These are phyloP conservation scores for Pheosia gnoma DNA, from an alignment of 2,888 invertebrate species.

Conservation along the genomic window DNA sequence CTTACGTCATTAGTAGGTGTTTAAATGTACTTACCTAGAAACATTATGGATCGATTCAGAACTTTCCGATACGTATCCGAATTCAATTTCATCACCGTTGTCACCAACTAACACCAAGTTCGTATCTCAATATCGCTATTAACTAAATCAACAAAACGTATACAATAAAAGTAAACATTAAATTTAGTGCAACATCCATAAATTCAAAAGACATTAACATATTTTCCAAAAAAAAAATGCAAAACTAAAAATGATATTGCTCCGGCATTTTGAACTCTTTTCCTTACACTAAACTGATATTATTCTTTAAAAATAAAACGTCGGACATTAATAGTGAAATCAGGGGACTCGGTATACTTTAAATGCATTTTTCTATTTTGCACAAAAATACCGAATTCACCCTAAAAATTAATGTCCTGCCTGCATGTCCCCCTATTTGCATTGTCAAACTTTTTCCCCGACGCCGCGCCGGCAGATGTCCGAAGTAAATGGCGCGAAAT, in stretches of 20 bases:
- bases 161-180: not conserved
- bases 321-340: constrained; percentile 76
- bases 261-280: constrained; percentile 44
- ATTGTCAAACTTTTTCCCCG: constrained; percentile 76
- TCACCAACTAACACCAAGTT: too few relatives aligned
- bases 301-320: constrained; percentile 32
- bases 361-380: constrained; percentile 78
- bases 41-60: too few relatives aligned
- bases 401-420: constrained; percentile 79
- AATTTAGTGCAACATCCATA: constrained; percentile 22
- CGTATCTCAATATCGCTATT: too few relatives aligned
- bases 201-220: constrained; percentile 59
- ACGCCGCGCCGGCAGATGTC: constrained; percentile 67
- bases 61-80: too few relatives aligned
- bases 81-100: too few relatives aligned
- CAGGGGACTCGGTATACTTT: constrained; percentile 78
- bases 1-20: too few relatives aligned
- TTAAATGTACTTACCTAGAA: too few relatives aligned
- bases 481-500: constrained; percentile 81
- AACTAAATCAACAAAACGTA: too few relatives aligned
- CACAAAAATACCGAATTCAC: constrained; percentile 75
- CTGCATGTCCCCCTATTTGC: constrained; percentile 72
- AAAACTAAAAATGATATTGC: constrained; percentile 43
- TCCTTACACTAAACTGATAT: constrained; percentile 20
- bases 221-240: constrained; percentile 50